Evolutionary conservation across 2,797 vertebrate species (phyloP).

Genomic region (Yasuhikotakia modesta): DNA sequence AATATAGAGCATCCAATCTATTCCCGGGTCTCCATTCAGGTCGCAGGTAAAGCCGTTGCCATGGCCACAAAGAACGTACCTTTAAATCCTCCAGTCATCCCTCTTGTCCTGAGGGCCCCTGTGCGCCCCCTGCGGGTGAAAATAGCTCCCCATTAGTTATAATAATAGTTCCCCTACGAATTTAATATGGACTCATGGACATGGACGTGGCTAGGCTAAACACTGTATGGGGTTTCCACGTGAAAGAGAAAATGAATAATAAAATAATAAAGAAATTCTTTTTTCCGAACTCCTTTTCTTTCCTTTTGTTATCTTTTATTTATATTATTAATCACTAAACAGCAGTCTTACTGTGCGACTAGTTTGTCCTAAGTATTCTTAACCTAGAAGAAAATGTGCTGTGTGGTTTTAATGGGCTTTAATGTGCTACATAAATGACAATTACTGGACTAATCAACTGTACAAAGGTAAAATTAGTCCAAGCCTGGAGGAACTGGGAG

Average conservation of each 20-base stretch:
- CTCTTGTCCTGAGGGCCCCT: conserved; percentile 58
- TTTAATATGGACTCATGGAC: neutral
- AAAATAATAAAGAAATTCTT: no score
- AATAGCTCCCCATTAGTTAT: no score
- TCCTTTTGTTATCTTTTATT: no score
- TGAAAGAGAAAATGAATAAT: no score
- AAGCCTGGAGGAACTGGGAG: conserved; percentile 18
- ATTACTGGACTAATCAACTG: neutral
- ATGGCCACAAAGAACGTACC: conserved; percentile 70
- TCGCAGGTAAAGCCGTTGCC: conserved; percentile 76
- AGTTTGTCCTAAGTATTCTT: neutral
- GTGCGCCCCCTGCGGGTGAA: conserved; percentile 46
- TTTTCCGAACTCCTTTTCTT: no score
- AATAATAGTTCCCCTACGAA: no score
- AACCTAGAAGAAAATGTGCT: neutral
- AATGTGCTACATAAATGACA: neutral
- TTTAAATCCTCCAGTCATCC: conserved; percentile 68
- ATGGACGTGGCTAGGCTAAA: no score
- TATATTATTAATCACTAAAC: no score
- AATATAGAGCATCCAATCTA: conserved; percentile 57
- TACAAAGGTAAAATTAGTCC: neutral
- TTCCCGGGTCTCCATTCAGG: conserved; percentile 56
- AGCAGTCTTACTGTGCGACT: no score
- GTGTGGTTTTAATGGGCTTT: neutral
- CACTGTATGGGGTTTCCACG: no score